Percentiles rank a stretch among this genome's conserved stretches.
phyloP scores from a whole-genome alignment of 2,113 vertebrate species.

The Prunella himalayana region DNA sequence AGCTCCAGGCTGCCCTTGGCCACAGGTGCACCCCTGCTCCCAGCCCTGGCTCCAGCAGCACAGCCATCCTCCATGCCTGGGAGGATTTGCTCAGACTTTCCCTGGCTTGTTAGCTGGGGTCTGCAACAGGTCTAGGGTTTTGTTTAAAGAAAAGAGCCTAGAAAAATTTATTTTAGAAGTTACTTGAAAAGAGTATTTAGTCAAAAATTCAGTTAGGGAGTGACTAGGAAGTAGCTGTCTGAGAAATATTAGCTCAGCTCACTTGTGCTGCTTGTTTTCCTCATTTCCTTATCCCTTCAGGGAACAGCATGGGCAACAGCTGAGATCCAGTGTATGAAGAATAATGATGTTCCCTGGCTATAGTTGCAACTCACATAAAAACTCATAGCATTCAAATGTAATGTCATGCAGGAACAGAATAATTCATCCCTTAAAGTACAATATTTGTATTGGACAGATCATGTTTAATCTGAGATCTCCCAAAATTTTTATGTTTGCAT shows the following conservation, averaged over 20 bases:
- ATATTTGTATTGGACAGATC: background rate
- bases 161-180: background rate
- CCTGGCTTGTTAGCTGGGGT: fast-evolving
- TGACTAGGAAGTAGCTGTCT: background rate
- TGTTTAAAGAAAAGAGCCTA: background rate
- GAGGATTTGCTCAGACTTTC: background rate
- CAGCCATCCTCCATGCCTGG: background rate
- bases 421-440: background rate
- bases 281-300: background rate
- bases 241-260: background rate
- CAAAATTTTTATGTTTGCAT: background rate
- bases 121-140: background rate
- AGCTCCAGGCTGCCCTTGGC: fast-evolving
- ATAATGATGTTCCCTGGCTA: background rate
- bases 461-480: background rate
- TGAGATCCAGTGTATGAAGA: background rate
- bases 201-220: background rate
- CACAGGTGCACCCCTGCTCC: background rate
- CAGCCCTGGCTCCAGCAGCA: fast-evolving
- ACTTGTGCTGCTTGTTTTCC: background rate
- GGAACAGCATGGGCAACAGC: background rate
- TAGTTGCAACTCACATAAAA: background rate
- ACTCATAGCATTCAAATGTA: background rate
- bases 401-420: background rate
- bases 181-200: background rate